Percentiles rank a stretch among this genome's conserved stretches.
phyloP scores from a whole-genome alignment of 1,140 invertebrate species.

The Microplitis demolitor region DNA sequence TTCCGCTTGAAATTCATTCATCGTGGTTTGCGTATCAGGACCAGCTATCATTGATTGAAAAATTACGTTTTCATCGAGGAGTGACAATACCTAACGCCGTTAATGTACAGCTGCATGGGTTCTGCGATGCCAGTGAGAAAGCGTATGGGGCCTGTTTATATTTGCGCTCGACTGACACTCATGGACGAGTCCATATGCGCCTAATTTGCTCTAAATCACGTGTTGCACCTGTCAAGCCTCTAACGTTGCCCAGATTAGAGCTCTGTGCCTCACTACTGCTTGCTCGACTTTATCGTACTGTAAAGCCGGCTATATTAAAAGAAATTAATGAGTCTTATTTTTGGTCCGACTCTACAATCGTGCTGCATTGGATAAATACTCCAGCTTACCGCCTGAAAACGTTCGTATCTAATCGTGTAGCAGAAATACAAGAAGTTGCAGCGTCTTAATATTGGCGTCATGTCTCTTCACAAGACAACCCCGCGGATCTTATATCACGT shows the following conservation, averaged over 20 bases:
- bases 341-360: constrained; percentile 8
- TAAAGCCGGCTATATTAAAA: neutral
- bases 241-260: constrained; percentile 17
- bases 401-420: neutral
- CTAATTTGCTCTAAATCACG: constrained; percentile 23
- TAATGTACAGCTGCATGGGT: constrained; percentile 43
- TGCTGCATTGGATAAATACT: neutral
- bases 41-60: constrained; percentile 18
- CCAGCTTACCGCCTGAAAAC: neutral
- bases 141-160: constrained; percentile 46
- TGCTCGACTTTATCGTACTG: neutral
- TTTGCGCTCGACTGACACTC: neutral
- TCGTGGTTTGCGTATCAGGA: constrained; percentile 31
- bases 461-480: constrained; percentile 46
- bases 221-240: constrained; percentile 13
- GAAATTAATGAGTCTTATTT: neutral
- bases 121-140: constrained; percentile 45
- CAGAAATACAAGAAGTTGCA: constrained; percentile 13
- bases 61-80: neutral
- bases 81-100: neutral
- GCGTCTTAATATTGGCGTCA: constrained; percentile 38
- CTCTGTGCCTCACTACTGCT: constrained; percentile 9
- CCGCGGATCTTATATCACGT: neutral
- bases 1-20: constrained; percentile 17
- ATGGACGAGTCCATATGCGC: neutral